Conservation (phyloP, 2,888 invertebrate genomes). For the Gisinianus flammeolus region DNA sequence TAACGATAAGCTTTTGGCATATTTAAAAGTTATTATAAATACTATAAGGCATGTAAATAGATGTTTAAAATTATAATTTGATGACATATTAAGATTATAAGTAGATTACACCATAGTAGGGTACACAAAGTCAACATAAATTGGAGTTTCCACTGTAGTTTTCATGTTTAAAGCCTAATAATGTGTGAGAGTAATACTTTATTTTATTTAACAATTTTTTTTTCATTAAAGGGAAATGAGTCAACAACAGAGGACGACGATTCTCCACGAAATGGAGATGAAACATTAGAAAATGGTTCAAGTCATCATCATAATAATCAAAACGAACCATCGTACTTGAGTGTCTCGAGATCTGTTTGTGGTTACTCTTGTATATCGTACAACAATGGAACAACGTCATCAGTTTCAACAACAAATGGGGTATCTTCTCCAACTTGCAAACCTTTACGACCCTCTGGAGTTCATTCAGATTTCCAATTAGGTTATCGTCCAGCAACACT, state of each 20-base stretch:
- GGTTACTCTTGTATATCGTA: conserved; percentile 76
- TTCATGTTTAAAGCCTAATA: no score
- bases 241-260: conserved; percentile 3
- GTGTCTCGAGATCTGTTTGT: conserved; percentile 86
- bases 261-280: conserved; percentile 39
- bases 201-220: no score
- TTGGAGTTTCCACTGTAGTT: no score
- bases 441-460: not conserved
- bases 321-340: conserved; percentile 77
- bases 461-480: conserved; percentile 4
- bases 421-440: conserved; percentile 6
- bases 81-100: no score
- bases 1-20: no score
- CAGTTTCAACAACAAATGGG: conserved; percentile 29
- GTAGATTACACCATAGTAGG: no score
- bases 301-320: conserved; percentile 64
- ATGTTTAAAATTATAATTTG: no score
- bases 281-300: conserved; percentile 62
- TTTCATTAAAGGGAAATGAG: conserved; percentile 34
- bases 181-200: no score
- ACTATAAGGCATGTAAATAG: no score
- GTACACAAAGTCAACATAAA: not conserved
- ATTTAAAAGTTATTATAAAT: no score
- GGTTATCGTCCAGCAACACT: conserved; percentile 12
- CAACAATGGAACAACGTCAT: conserved; percentile 44